Evolutionary conservation across 2,797 vertebrate species (phyloP).

Genomic region (Miichthys miiuy): DNA sequence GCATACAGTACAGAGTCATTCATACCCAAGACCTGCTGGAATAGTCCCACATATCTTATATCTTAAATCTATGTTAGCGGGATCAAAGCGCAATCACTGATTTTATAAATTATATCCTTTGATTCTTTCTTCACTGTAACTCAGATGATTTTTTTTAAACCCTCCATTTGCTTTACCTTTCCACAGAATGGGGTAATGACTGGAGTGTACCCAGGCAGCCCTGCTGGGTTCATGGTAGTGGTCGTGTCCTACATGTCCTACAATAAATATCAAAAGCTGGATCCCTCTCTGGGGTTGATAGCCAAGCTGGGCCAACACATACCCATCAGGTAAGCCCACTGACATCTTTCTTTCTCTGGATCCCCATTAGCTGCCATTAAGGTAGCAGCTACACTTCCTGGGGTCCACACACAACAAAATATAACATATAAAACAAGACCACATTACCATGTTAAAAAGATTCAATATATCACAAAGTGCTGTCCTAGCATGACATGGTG

Average conservation of each 20-base stretch:
- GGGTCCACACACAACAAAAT: too few species aligned
- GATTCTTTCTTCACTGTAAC: background rate
- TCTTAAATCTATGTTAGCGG: background rate
- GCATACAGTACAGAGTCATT: conserved; percentile 42
- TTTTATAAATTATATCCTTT: background rate
- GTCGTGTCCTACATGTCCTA: conserved; percentile 94
- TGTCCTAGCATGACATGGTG: background rate
- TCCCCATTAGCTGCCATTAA: too few species aligned
- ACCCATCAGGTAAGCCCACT: conserved; percentile 81
- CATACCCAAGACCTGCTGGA: conserved; percentile 34
- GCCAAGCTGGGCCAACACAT: conserved; percentile 83
- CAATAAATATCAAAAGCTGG: conserved; percentile 91
- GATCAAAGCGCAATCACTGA: background rate
- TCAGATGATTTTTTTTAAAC: background rate
- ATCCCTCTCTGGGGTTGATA: conserved; percentile 94
- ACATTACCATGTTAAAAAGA: too few species aligned
- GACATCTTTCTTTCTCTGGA: background rate
- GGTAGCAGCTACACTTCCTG: too few species aligned
- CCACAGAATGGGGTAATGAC: conserved; percentile 92
- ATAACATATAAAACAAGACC: too few species aligned
- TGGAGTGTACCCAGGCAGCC: conserved; percentile 96
- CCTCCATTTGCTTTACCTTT: conserved; percentile 28
- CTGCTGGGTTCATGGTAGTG: conserved; percentile 93
- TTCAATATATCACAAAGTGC: background rate
- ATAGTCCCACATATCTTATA: conserved; percentile 34